A percentile compares a stretch with the other conserved stretches of the same genome.
These are phyloP conservation scores for Hemicentrotus pulcherrimus DNA, from an alignment of 35 echinoderm and acorn worm genomes.

Conservation along the genomic window DNA sequence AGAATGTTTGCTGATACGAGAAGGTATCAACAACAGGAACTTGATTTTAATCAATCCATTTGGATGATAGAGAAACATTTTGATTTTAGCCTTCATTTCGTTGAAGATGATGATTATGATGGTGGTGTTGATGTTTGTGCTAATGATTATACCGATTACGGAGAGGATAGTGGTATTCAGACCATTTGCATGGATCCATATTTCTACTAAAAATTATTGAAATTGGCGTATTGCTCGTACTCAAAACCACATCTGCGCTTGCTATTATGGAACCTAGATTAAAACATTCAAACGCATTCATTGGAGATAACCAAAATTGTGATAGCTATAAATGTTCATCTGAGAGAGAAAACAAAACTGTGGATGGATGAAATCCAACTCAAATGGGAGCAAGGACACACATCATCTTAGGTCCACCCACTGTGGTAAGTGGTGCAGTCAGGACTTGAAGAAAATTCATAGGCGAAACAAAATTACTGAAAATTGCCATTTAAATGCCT, in stretches of 20 bases:
- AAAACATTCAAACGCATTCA: neutral
- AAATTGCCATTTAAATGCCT: neutral
- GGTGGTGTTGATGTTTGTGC: neutral
- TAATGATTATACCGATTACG: neutral
- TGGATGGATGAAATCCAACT: neutral
- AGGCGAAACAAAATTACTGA: neutral
- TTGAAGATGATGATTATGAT: neutral
- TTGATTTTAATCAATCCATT: no score
- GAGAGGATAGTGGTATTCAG: neutral
- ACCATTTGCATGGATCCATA: no score
- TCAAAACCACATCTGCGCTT: neutral
- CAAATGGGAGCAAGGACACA: neutral
- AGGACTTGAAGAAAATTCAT: neutral
- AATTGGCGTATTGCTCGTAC: neutral
- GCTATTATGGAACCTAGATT: neutral
- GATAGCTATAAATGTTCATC: neutral
- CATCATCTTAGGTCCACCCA: neutral
- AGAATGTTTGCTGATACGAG: no score
- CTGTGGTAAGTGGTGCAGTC: neutral
- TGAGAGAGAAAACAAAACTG: neutral
- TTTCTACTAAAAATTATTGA: no score
- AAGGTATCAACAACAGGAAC: no score
- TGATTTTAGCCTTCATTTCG: no score
- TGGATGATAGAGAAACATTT: no score
- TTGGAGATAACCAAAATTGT: neutral